These are phyloP conservation scores for Dolichotis patagonum DNA, from an alignment of 2,113 vertebrate genomes.

Conservation along the genomic window DNA sequence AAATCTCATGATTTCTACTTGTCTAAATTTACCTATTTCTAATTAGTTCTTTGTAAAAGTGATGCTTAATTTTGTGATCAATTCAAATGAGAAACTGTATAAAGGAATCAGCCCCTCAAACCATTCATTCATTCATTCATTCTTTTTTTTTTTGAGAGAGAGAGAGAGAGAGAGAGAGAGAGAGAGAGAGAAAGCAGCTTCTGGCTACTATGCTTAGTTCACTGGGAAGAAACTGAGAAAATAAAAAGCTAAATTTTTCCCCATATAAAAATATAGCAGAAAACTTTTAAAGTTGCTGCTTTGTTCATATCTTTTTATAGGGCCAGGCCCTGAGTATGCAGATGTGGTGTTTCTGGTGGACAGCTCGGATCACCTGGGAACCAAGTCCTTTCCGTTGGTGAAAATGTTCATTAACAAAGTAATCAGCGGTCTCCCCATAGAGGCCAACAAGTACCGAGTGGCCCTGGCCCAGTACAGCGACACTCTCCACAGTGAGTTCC, in stretches of 20 bases:
- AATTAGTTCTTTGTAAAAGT: neutral
- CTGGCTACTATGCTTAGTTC: neutral
- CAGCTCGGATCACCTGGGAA: constrained; percentile 77
- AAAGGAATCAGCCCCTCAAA: neutral
- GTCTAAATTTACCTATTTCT: neutral
- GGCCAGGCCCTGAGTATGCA: constrained; percentile 65
- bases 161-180: too few relatives aligned
- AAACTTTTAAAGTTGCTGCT: neutral
- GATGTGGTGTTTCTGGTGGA: constrained; percentile 85
- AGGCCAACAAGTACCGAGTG: constrained; percentile 75
- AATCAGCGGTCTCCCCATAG: constrained; percentile 77
- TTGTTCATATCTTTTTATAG: neutral
- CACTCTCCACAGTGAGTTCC: constrained; percentile 71
- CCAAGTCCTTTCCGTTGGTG: constrained; percentile 69
- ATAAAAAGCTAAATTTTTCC: neutral
- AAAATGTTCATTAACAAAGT: constrained; percentile 75
- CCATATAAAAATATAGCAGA: neutral
- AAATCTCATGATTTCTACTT: neutral
- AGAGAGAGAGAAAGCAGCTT: neutral
- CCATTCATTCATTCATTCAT: too few relatives aligned
- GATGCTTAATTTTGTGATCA: neutral
- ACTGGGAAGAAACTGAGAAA: neutral
- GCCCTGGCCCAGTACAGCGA: constrained; percentile 84
- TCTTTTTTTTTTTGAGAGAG: too few relatives aligned
- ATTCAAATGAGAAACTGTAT: neutral